A percentile compares a stretch with the other conserved stretches of the same genome.
Conservation (phyloP, 2,888 invertebrate species). For the Monopis laevigella region DNA sequence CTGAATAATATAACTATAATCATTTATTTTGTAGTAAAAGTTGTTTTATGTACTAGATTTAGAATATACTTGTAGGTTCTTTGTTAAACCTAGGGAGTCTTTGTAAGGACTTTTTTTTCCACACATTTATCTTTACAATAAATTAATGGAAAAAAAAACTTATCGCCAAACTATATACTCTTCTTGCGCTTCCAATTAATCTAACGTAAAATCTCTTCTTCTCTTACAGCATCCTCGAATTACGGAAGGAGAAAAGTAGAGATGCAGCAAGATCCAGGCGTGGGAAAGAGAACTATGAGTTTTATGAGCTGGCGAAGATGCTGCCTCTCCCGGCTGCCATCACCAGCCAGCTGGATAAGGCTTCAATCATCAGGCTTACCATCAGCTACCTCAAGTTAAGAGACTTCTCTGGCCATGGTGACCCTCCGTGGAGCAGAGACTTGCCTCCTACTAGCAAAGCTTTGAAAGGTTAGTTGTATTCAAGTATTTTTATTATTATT, state of each 20-base stretch:
- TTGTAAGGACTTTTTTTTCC: too few relatives aligned
- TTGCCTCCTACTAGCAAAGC: conserved; percentile 80
- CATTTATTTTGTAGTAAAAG: too few relatives aligned
- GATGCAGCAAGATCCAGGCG: conserved; percentile 92
- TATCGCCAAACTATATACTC: too few relatives aligned
- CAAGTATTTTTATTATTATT: background rate
- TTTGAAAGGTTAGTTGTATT: conserved; percentile 76
- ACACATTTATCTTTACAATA: too few relatives aligned
- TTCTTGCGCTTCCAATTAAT: too few relatives aligned
- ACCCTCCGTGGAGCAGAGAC: conserved; percentile 94
- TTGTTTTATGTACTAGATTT: too few relatives aligned
- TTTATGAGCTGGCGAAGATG: conserved; percentile 96
- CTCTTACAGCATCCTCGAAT: conserved; percentile 86
- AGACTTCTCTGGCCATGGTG: conserved; percentile 95
- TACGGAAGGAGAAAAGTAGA: conserved; percentile 92
- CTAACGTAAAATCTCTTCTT: background rate
- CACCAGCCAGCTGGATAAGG: conserved; percentile 94
- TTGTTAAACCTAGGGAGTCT: too few relatives aligned
- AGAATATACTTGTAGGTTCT: too few relatives aligned
- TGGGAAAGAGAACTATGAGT: conserved; percentile 96
- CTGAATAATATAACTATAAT: too few relatives aligned
- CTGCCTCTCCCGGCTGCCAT: conserved; percentile 90
- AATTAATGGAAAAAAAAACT: too few relatives aligned
- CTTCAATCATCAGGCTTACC: conserved; percentile 95
- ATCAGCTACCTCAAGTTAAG: conserved; percentile 94